phyloP scores from a whole-genome alignment of 2,888 invertebrate species.

The Heliconius erato region DNA sequence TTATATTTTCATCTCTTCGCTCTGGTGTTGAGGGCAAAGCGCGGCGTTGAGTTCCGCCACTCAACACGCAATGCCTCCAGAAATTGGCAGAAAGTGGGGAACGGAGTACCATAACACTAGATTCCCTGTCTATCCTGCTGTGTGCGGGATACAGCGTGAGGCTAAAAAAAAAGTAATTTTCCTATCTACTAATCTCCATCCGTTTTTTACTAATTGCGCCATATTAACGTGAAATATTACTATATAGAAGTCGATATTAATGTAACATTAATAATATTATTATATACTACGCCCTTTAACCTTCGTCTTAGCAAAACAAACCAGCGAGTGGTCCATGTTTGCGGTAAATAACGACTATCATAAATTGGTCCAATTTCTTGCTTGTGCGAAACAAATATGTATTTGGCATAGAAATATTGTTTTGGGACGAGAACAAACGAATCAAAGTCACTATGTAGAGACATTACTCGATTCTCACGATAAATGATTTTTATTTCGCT shows the following conservation, averaged over 20 bases:
- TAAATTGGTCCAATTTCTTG: slow-evolving; percentile 29
- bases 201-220: neutral
- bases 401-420: slow-evolving; percentile 36
- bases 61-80: too few species aligned
- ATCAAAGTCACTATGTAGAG: slow-evolving; percentile 15
- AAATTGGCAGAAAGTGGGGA: too few species aligned
- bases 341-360: slow-evolving; percentile 27
- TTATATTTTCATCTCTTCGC: too few species aligned
- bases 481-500: slow-evolving; percentile 23
- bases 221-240: too few species aligned
- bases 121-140: too few species aligned
- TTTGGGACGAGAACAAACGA: slow-evolving; percentile 29
- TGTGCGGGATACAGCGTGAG: too few species aligned
- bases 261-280: slow-evolving; percentile 3
- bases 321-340: slow-evolving; percentile 12
- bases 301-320: slow-evolving; percentile 12
- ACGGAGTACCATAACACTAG: too few species aligned
- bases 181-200: neutral
- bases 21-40: too few species aligned
- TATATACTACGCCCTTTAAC: neutral
- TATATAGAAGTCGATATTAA: neutral
- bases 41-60: too few species aligned
- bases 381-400: slow-evolving; percentile 36
- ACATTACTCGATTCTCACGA: slow-evolving; percentile 35
- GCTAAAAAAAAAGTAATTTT: neutral